These are phyloP conservation scores for Nomada ruficornis DNA, from an alignment of 2,888 invertebrate genomes.

Conservation along the genomic window DNA sequence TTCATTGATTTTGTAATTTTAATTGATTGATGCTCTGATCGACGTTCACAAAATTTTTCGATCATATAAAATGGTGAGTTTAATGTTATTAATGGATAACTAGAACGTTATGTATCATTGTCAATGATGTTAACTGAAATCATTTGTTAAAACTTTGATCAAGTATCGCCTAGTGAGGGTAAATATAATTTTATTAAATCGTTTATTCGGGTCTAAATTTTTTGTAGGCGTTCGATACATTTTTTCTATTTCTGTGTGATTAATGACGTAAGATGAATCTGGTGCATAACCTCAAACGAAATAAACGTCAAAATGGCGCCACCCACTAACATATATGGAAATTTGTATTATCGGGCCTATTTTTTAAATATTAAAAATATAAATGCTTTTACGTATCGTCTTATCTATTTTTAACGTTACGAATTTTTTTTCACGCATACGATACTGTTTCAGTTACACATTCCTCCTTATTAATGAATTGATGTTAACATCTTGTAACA, in stretches of 20 bases:
- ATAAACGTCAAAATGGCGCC: constrained; percentile 79
- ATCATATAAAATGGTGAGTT: constrained; percentile 56
- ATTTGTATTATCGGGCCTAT: constrained; percentile 24
- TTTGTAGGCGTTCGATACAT: neutral
- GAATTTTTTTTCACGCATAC: neutral
- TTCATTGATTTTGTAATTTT: constrained; percentile 54
- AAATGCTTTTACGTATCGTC: neutral
- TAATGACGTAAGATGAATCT: constrained; percentile 12
- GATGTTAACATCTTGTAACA: neutral
- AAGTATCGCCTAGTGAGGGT: neutral
- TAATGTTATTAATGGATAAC: constrained; percentile 15
- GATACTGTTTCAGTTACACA: neutral
- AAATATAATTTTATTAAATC: neutral
- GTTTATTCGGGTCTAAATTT: neutral
- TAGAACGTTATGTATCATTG: constrained; percentile 22
- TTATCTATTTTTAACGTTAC: neutral
- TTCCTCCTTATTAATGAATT: neutral
- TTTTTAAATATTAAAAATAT: constrained; percentile 1
- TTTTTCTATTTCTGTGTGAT: neutral
- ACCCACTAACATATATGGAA: constrained; percentile 34
- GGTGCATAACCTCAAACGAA: constrained; percentile 72
- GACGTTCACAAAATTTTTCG: constrained; percentile 30
- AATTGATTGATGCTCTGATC: constrained; percentile 52
- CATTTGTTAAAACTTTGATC: neutral
- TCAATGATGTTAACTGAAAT: constrained; percentile 7